phyloP scores from a whole-genome alignment of 35 echinoderm and acorn worm genomes.

The Ophioderma brevispina region DNA sequence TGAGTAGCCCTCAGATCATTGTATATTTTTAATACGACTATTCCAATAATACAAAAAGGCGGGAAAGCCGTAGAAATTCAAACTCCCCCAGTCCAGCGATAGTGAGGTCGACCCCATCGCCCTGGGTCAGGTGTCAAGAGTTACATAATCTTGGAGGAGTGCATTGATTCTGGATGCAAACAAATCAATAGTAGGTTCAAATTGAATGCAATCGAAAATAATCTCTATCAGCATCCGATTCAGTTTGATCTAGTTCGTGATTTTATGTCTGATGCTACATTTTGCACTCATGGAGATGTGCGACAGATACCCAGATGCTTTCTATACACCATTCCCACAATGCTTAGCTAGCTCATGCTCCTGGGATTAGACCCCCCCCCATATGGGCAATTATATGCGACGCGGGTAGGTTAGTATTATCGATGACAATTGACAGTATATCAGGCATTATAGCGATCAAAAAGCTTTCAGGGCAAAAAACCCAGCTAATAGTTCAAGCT shows the following conservation, averaged over 20 bases:
- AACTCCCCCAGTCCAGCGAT: slow-evolving; percentile 53
- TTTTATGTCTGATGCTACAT: slow-evolving; percentile 46
- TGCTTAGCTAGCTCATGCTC: slow-evolving; percentile 53
- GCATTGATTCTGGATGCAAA: slow-evolving; percentile 75
- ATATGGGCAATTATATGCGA: slow-evolving; percentile 55
- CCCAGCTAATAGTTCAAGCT: slow-evolving; percentile 49
- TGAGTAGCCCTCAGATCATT: slow-evolving; percentile 63
- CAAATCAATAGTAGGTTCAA: slow-evolving; percentile 57
- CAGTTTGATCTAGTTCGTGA: slow-evolving; percentile 55
- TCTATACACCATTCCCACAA: slow-evolving; percentile 82
- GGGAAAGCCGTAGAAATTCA: slow-evolving; percentile 77
- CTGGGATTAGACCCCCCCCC: slow-evolving; percentile 64
- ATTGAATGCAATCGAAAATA: slow-evolving; percentile 45
- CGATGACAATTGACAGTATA: slow-evolving; percentile 43
- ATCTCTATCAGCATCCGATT: slow-evolving; percentile 67
- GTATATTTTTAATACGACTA: slow-evolving; percentile 55
- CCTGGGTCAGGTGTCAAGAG: slow-evolving; percentile 76
- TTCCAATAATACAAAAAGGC: slow-evolving; percentile 51
- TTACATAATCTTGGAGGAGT: slow-evolving; percentile 54
- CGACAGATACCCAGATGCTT: slow-evolving; percentile 58
- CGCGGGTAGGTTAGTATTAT: slow-evolving; percentile 57
- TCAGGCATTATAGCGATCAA: too few species aligned
- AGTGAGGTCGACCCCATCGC: slow-evolving; percentile 70
- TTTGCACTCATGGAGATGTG: slow-evolving; percentile 57
- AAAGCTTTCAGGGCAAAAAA: slow-evolving; percentile 52